Evolutionary conservation across 2,113 vertebrate genomes (phyloP).

Genomic region (Microtus pennsylvanicus): DNA sequence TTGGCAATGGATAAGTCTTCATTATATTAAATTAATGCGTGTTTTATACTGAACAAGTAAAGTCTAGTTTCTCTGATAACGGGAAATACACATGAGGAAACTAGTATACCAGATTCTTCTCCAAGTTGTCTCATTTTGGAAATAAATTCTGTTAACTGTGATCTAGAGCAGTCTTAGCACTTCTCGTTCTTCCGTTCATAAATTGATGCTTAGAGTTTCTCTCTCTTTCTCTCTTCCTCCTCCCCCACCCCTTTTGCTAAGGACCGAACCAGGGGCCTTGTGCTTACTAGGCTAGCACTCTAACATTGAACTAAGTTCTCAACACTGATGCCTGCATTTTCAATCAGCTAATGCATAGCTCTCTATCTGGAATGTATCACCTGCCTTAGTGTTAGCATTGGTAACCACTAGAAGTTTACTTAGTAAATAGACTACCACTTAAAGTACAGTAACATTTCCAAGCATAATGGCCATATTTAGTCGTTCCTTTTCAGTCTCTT

Average conservation of each 20-base stretch:
- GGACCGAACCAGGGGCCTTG: too few species aligned
- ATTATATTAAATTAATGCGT: background rate
- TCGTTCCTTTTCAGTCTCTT: background rate
- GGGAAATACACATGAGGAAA: background rate
- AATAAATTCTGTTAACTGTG: constrained; percentile 12
- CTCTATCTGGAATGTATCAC: background rate
- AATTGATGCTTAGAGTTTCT: background rate
- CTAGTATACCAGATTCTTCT: background rate
- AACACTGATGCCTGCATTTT: too few species aligned
- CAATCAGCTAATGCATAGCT: background rate
- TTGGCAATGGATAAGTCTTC: background rate
- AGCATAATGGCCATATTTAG: background rate
- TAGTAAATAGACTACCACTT: background rate
- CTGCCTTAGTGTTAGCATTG: background rate
- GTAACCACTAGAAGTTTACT: background rate
- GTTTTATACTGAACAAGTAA: constrained; percentile 1
- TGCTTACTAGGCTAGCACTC: too few species aligned
- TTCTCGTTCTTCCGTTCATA: constrained; percentile 20
- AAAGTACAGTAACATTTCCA: constrained; percentile 29
- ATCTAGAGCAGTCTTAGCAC: background rate
- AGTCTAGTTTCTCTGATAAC: background rate
- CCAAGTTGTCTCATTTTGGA: constrained; percentile 9
- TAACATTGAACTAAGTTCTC: too few species aligned
- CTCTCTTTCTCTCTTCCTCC: too few species aligned
- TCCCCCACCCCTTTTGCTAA: too few species aligned